Evolutionary conservation across 2,888 invertebrate species (phyloP).

Genomic region (Rhingia rostrata): DNA sequence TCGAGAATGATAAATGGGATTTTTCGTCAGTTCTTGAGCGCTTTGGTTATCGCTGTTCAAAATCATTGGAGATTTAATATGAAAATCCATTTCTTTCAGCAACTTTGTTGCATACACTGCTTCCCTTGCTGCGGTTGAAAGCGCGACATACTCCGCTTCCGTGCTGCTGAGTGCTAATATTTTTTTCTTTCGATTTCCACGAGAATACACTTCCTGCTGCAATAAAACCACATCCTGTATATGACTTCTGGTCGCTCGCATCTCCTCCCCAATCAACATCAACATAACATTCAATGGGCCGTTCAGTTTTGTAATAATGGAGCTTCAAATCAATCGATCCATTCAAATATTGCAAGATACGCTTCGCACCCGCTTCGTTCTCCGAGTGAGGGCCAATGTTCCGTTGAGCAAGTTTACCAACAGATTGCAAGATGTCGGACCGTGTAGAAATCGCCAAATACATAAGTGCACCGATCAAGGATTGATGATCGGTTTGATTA

Average conservation of each 20-base stretch:
- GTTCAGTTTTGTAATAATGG: slow-evolving; percentile 22
- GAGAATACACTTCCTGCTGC: slow-evolving; percentile 35
- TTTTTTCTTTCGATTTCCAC: slow-evolving; percentile 62
- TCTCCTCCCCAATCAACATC: slow-evolving; percentile 71
- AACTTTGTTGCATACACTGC: slow-evolving; percentile 42
- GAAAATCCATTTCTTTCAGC: not conserved
- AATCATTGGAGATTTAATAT: not conserved
- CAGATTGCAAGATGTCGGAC: slow-evolving; percentile 61
- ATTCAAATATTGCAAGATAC: slow-evolving; percentile 53
- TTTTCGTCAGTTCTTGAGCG: not conserved
- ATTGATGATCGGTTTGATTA: slow-evolving; percentile 47
- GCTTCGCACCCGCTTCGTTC: slow-evolving; percentile 31
- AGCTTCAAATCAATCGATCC: slow-evolving; percentile 35
- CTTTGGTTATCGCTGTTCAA: slow-evolving; percentile 3
- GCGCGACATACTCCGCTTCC: too few relatives aligned
- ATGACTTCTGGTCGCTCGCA: slow-evolving; percentile 50
- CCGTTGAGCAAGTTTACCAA: slow-evolving; percentile 51
- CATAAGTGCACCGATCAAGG: slow-evolving; percentile 62
- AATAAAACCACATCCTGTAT: slow-evolving; percentile 31
- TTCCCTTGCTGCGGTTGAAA: slow-evolving; percentile 65
- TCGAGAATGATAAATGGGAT: too few relatives aligned
- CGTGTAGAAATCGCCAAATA: slow-evolving; percentile 51
- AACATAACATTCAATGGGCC: slow-evolving; percentile 33
- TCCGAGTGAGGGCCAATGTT: slow-evolving; percentile 58
- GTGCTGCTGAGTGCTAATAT: slow-evolving; percentile 50